phyloP scores from a whole-genome alignment of 2,113 vertebrate genomes.

The Sylvietta virens region DNA sequence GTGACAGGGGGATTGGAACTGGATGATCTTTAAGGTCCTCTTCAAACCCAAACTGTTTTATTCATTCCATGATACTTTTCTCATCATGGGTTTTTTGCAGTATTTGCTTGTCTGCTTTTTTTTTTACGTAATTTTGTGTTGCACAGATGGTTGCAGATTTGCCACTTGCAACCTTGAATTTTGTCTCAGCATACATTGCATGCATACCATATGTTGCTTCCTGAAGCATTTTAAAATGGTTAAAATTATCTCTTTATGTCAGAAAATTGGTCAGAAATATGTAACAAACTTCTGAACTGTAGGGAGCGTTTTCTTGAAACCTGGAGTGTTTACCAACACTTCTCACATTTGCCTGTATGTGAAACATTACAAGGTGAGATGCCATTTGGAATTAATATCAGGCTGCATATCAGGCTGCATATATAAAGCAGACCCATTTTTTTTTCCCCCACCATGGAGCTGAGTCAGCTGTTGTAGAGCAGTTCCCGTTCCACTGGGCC shows the following conservation, averaged over 20 bases:
- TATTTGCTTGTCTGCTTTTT: background rate
- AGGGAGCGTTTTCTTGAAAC: background rate
- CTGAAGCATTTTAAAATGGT: background rate
- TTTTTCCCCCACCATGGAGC: background rate
- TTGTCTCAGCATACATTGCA: background rate
- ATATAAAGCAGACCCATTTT: background rate
- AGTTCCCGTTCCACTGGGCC: background rate
- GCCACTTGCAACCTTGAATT: background rate
- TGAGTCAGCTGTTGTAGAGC: background rate
- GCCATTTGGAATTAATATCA: background rate
- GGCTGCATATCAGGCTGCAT: background rate
- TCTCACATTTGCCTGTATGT: fast-evolving
- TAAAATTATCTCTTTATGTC: background rate
- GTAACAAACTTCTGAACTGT: background rate
- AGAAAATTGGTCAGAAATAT: background rate
- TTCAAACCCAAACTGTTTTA: background rate
- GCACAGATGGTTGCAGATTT: background rate
- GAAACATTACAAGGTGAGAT: background rate
- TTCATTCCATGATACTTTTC: background rate
- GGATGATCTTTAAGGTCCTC: background rate
- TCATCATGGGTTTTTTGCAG: background rate
- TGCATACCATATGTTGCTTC: background rate
- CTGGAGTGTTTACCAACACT: background rate
- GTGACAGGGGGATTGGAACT: background rate
- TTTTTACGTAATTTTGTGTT: background rate